Conservation (phyloP, 2,113 vertebrate genomes). For the Haplochromis vanheusdeni region DNA sequence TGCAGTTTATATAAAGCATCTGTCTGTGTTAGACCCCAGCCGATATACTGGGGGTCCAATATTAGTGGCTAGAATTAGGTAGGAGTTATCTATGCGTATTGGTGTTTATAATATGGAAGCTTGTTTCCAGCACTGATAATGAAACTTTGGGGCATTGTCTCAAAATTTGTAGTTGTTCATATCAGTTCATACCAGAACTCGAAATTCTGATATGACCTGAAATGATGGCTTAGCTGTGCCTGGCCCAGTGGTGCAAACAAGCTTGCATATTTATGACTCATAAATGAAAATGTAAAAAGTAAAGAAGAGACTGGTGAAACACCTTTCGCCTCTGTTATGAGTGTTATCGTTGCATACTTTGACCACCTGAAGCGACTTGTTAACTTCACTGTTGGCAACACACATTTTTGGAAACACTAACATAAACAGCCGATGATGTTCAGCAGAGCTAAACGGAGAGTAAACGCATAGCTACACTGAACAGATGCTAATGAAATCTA, state of each 20-base stretch:
- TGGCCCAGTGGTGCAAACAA: background rate
- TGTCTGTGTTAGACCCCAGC: background rate
- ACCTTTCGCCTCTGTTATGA: background rate
- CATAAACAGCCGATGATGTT: background rate
- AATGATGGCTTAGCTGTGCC: background rate
- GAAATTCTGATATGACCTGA: background rate
- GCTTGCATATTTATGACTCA: background rate
- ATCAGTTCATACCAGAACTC: background rate
- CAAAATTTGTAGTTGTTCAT: background rate
- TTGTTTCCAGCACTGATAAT: background rate
- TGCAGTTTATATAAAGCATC: background rate
- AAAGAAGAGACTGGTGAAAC: background rate
- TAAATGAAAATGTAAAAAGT: background rate
- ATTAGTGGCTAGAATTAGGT: background rate
- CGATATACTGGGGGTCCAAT: background rate
- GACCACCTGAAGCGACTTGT: background rate
- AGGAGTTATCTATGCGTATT: background rate
- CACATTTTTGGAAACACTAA: background rate
- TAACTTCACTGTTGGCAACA: background rate
- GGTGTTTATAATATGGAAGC: background rate
- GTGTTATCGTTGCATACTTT: background rate
- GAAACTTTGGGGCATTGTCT: background rate
- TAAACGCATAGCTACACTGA: fast-evolving
- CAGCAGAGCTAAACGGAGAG: background rate
- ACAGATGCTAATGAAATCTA: background rate